Conservation (phyloP, 2,888 invertebrate genomes). For the Lepetodrilus schrolli region DNA sequence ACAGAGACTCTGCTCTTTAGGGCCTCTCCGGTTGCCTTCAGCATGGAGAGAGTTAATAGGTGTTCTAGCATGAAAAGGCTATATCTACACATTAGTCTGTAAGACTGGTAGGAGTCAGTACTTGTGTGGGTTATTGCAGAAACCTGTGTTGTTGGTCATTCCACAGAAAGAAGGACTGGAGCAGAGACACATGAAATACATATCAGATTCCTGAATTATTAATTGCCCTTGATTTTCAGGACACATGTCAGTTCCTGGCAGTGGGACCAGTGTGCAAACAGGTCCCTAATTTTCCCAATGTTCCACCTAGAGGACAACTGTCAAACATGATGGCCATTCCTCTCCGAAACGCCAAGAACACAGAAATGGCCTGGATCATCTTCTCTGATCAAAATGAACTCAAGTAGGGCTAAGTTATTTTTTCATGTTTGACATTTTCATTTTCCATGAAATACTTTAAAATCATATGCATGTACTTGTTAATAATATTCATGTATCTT, state of each 20-base stretch:
- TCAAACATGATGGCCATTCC: conserved; percentile 51
- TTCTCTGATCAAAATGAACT: conserved; percentile 38
- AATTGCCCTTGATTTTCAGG: conserved; percentile 42
- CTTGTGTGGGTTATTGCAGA: too few species aligned
- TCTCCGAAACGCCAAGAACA: conserved; percentile 36
- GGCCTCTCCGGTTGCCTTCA: too few species aligned
- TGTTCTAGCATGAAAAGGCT: too few species aligned
- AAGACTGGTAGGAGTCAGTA: too few species aligned
- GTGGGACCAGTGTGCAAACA: conserved; percentile 52
- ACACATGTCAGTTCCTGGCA: conserved; percentile 54
- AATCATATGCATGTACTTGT: background rate
- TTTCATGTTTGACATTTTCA: background rate
- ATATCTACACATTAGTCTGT: too few species aligned
- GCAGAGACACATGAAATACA: too few species aligned
- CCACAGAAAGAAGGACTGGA: too few species aligned
- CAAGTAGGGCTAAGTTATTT: conserved; percentile 35
- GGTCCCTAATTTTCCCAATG: conserved; percentile 47
- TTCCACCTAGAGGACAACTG: conserved; percentile 44
- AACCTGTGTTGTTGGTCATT: too few species aligned
- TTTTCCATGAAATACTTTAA: background rate
- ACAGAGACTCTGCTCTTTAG: too few species aligned
- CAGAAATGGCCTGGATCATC: conserved; percentile 42
- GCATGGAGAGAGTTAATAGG: too few species aligned
- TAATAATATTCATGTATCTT: too few species aligned
- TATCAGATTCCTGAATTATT: too few species aligned